Base-by-base conservation (phyloP, 1,140 invertebrate genomes). In the Drosophila dunni region DNA sequence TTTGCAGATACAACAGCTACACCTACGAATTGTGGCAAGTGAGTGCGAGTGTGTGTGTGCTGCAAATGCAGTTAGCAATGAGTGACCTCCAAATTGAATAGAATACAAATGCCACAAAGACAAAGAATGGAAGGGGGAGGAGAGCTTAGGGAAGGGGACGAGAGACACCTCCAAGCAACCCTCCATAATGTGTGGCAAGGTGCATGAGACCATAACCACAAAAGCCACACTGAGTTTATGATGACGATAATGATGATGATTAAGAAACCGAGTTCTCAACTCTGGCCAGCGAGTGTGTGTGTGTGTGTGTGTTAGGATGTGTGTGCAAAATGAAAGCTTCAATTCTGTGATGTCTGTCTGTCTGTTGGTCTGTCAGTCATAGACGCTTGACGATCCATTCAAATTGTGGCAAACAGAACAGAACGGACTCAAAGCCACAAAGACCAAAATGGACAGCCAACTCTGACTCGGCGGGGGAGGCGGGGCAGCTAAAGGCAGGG, bases 361-460 rank as follows among this genome's bases (percentile, higher is more conserved):
- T 85, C 24, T 29, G 24, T 11, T 79, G 73, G 82, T 85, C 75
- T 29, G 24, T 11, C 82, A 76, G 82, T 85, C 75, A 88, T 78
- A 88, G 62, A 77, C 71, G 76, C 54, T 29, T 73, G 83, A 79
- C 73, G 66, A 70, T 34, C 61, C 76, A 88, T 88, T 86, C 79
- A 88, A 66, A 62, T 56, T 34, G 83, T 64, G 83, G 46, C 69
- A 88, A 86, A 86, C 82, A 86, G 82, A 86, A 84, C 81, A 85
- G 81, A 85, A 86, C 83, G 62, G 61, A 65, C 66, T 17, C 51
- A 44, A 24, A 15, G 57, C 29, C 58, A 29, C 24, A 61, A 61
- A 63, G 61, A 63, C 61, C 61, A 63, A 63, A 46, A 63, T 6
- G 61, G 61, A 51, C 61, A 63, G 58, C 15, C 17, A 61, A 48